Conservation (phyloP, 2,888 invertebrate species). For the Hartigia nigra region DNA sequence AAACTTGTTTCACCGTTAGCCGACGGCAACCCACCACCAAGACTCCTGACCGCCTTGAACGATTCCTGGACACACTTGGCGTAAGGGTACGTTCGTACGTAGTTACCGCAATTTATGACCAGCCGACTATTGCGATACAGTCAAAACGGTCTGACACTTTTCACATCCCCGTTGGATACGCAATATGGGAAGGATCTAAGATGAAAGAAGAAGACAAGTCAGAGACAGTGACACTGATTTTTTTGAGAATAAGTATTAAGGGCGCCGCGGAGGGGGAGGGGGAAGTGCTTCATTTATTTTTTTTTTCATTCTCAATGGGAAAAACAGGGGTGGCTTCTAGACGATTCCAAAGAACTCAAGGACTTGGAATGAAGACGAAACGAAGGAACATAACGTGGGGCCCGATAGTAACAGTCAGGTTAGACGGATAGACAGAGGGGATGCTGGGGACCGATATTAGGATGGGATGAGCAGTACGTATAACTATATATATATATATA, state of each 20-base stretch:
- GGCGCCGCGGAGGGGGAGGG: background rate
- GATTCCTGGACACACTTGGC: background rate
- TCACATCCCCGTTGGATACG: background rate
- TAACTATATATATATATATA: background rate
- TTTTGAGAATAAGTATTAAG: background rate
- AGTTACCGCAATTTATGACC: background rate
- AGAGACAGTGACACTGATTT: background rate
- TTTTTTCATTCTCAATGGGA: background rate
- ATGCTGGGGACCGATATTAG: background rate
- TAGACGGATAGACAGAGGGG: background rate
- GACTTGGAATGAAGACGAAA: background rate
- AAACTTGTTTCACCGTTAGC: slow-evolving; percentile 30
- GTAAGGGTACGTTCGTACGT: background rate
- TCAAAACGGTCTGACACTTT: background rate
- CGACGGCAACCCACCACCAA: background rate
- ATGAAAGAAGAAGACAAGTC: background rate
- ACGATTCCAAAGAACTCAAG: background rate
- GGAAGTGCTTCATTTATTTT: background rate
- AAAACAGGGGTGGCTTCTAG: background rate
- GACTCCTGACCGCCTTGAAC: background rate
- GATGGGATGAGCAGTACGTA: background rate
- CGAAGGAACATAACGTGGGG: background rate
- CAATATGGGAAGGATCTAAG: background rate
- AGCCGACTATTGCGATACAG: background rate
- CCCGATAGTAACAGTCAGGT: background rate